Evolutionary conservation across 2,797 vertebrate genomes (phyloP).

Genomic region (Pipistrellus pipistrellus): DNA sequence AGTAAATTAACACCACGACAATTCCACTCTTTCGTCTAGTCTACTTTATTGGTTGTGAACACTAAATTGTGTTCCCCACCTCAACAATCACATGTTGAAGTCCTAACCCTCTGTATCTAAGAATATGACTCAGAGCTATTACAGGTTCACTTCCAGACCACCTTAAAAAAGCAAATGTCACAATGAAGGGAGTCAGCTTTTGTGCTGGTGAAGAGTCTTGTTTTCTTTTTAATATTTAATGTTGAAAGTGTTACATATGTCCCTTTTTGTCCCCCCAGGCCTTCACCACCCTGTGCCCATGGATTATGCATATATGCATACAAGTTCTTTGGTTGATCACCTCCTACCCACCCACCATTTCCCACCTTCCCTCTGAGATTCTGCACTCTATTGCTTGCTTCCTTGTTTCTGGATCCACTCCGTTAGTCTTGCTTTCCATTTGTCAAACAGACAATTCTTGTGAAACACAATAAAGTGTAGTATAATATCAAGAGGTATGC

Average conservation of each 20-base stretch:
- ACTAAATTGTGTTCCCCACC: not conserved
- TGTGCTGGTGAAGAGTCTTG: not conserved
- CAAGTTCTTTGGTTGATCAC: too few species aligned
- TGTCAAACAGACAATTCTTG: not conserved
- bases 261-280: too few species aligned
- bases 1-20: not conserved
- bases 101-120: not conserved
- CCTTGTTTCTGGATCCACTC: too few species aligned
- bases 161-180: not conserved
- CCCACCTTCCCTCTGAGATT: too few species aligned
- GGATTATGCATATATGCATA: too few species aligned
- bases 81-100: not conserved
- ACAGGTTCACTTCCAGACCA: not conserved
- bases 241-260: too few species aligned
- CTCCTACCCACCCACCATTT: too few species aligned
- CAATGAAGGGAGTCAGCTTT: not conserved
- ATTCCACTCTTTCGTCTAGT: not conserved
- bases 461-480: not conserved
- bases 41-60: not conserved
- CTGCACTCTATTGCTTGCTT: too few species aligned
- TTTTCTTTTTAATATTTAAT: too few species aligned
- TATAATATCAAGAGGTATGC: not conserved
- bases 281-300: too few species aligned
- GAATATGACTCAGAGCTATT: not conserved
- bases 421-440: not conserved